A percentile compares a stretch with the other conserved stretches of the same genome.
Evolutionary conservation across 1,140 invertebrate genomes (phyloP).

Genomic region (Conus ventricosus): DNA sequence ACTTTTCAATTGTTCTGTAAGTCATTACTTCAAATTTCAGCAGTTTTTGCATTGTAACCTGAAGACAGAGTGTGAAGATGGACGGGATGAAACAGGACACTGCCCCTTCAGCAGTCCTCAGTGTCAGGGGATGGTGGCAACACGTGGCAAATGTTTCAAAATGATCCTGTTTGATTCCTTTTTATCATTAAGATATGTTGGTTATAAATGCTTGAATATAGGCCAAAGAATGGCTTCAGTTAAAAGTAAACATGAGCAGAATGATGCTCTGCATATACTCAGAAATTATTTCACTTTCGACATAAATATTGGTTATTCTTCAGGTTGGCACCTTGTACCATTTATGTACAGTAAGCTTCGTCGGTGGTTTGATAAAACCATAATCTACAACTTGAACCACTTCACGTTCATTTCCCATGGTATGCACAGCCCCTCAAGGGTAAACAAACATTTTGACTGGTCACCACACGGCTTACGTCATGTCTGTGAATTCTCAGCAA

Average conservation of each 20-base stretch:
- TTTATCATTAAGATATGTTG: no score
- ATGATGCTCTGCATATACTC: not conserved
- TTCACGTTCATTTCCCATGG: not conserved
- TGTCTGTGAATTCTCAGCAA: no score
- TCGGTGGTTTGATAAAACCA: not conserved
- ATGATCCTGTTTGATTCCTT: not conserved
- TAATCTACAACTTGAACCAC: not conserved
- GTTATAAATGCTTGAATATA: not conserved
- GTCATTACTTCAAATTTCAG: not conserved
- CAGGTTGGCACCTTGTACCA: not conserved
- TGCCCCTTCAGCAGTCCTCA: constrained; percentile 24
- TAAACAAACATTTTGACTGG: not conserved
- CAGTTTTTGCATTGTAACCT: constrained; percentile 14
- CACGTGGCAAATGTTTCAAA: not conserved
- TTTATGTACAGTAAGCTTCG: not conserved
- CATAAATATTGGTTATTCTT: not conserved
- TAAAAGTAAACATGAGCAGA: not conserved
- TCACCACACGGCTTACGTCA: no score
- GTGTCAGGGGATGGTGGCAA: constrained; percentile 6
- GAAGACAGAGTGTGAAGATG: not conserved
- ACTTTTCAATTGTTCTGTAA: constrained; percentile 9
- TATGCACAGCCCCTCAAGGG: not conserved
- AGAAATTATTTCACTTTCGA: no score
- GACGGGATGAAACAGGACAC: constrained; percentile 1
- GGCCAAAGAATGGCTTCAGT: not conserved